Evolutionary conservation across 2,888 invertebrate species (phyloP), one percentile per base, ranked within the genome.

Genomic region (Tetrapedia diversipes): DNA sequence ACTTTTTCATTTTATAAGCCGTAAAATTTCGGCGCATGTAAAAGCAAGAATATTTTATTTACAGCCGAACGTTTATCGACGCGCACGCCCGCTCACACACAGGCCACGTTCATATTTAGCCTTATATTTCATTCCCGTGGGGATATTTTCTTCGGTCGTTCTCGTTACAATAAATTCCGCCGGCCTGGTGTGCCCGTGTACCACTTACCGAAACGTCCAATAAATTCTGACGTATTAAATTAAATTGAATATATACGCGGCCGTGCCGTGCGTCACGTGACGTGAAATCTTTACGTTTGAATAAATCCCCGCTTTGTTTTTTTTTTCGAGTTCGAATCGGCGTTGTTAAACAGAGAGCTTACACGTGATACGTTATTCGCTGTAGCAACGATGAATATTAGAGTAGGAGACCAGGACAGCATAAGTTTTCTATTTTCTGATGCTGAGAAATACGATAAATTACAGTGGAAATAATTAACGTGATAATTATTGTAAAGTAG

Each of bases 31-130:
- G 53, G 27, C 27, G 45, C 41, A 19, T 54, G 63, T 64, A 68
- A 76, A 76, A 59, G 53, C 63, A 60, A 59, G 64, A 56, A 69
- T 77, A 77, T 77, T 68, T 77, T 77, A 77, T 68, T 76, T 77
- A 68, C 59, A 76, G 68, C 53, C 8, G 56, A 68, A 68, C 34
- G 77, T 59, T 63, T 68, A 76, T 77, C 77, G 63, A 32, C n/a
- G 1, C 41, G 7, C 47, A 14, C 22, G 14, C 24, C 4, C 34
- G 11, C 45, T 10, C 24, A 1, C 43, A 39, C 24, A 34, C 29
- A n/a, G n/a, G n/a, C n/a, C n/a, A 24, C 43, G 39, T 39, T 65
- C 74, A 27, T 57, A 47, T 65, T 75, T 59, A 53, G 27, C 72
- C 49, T 47, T 76, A 60, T 77, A 77, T 76, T 68, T 77, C 77